Percentiles rank a stretch among this genome's conserved stretches.
phyloP scores from a whole-genome alignment of 1,140 invertebrate species.

The Ditylenchus dipsaci region DNA sequence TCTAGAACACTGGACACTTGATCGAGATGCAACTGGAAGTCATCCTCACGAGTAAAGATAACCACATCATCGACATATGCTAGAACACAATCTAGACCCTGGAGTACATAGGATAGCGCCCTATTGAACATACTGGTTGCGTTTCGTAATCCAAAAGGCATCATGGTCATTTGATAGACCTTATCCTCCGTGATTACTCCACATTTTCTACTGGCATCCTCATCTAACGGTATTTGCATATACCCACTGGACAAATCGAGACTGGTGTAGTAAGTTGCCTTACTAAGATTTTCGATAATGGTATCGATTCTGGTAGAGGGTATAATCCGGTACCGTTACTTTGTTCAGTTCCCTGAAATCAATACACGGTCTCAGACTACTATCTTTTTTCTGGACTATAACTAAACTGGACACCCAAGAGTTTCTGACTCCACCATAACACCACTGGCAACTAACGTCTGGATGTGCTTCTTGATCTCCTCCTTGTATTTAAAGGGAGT shows the following conservation, averaged over 20 bases:
- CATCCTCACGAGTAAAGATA: constrained; percentile 15
- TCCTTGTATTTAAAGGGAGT: constrained; percentile 6
- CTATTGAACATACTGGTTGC: constrained; percentile 15
- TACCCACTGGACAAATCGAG: constrained; percentile 10
- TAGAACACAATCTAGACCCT: constrained; percentile 26
- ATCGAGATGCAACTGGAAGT: constrained; percentile 5
- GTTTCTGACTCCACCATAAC: constrained; percentile 12
- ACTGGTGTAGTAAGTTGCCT: constrained; percentile 2
- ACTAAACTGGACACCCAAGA: constrained; percentile 1
- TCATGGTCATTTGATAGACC: constrained; percentile 21
- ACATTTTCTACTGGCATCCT: constrained; percentile 17
- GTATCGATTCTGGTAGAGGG: constrained; percentile 1
- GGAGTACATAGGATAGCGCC: constrained; percentile 48
- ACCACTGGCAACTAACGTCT: constrained; percentile 1
- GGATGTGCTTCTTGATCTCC: not conserved
- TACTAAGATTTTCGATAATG: constrained; percentile 7
- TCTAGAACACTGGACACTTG: constrained; percentile 11
- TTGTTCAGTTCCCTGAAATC: not conserved
- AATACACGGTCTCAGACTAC: not conserved
- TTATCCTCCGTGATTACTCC: constrained; percentile 10
- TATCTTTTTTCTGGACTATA: constrained; percentile 10
- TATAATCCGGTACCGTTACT: not conserved
- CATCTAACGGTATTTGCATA: constrained; percentile 36
- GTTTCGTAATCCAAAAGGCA: constrained; percentile 21
- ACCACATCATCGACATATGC: not conserved